Conservation (phyloP, 1,140 invertebrate species). For the Heliconius congener region DNA sequence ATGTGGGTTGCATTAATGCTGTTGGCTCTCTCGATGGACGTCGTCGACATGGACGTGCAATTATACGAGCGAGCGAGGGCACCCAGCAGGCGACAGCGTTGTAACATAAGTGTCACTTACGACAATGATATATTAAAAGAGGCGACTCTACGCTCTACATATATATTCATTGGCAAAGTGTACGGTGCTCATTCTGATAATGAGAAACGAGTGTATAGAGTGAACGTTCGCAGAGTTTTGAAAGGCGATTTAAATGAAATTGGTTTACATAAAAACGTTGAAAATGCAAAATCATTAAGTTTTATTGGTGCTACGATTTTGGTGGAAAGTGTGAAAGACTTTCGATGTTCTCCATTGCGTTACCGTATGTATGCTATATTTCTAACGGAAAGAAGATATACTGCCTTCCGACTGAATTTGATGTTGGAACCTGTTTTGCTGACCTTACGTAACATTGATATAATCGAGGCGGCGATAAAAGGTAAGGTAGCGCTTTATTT, state of each 20-base stretch:
- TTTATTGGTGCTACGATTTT: slow-evolving; percentile 63
- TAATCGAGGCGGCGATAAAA: slow-evolving; percentile 67
- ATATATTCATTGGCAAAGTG: slow-evolving; percentile 69
- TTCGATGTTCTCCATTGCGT: slow-evolving; percentile 57
- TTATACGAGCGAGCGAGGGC: slow-evolving; percentile 25
- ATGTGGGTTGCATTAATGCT: slow-evolving; percentile 48
- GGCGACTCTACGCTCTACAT: slow-evolving; percentile 56
- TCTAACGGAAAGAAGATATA: slow-evolving; percentile 51
- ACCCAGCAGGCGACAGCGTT: slow-evolving; percentile 36
- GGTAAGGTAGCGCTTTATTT: slow-evolving; percentile 45
- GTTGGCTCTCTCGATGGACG: slow-evolving; percentile 37
- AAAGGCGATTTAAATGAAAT: slow-evolving; percentile 69
- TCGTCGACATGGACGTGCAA: slow-evolving; percentile 40
- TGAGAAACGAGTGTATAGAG: slow-evolving; percentile 54
- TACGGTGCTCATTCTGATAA: slow-evolving; percentile 48
- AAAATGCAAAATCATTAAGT: slow-evolving; percentile 49
- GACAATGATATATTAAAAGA: slow-evolving; percentile 60
- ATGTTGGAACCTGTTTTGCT: slow-evolving; percentile 62
- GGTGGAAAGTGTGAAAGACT: slow-evolving; percentile 53
- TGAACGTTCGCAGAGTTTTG: slow-evolving; percentile 66
- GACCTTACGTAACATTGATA: slow-evolving; percentile 60
- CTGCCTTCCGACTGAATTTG: slow-evolving; percentile 48
- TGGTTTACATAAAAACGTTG: slow-evolving; percentile 51
- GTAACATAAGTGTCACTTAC: slow-evolving; percentile 48
- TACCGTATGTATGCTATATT: slow-evolving; percentile 66